These are phyloP conservation scores for Drosophila oshimai DNA, from an alignment of 1,140 invertebrate species.

Conservation along the genomic window DNA sequence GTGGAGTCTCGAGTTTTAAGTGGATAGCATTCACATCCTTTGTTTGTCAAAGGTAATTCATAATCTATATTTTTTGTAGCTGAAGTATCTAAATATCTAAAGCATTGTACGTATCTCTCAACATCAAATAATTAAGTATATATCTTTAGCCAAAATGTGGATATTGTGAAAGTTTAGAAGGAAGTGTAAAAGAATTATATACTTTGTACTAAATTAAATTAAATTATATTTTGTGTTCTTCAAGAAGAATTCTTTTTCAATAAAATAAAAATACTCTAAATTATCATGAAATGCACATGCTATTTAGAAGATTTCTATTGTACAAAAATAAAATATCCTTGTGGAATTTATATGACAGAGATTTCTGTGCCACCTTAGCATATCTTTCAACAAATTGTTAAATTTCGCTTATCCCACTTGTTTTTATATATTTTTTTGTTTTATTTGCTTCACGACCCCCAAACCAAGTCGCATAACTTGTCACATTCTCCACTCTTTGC, in stretches of 20 bases:
- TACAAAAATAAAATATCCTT: background rate
- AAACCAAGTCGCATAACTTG: slow-evolving; percentile 12
- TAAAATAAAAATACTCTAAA: no score
- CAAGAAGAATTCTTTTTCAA: background rate
- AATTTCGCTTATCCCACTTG: slow-evolving; percentile 4
- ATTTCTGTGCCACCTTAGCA: background rate
- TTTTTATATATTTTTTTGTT: no score
- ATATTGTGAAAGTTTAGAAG: no score
- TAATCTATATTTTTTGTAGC: slow-evolving; percentile 1
- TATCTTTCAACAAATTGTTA: slow-evolving; percentile 13
- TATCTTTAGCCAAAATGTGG: no score
- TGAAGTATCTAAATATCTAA: no score
- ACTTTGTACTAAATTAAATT: background rate
- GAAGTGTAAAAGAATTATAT: no score
- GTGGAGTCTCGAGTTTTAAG: background rate
- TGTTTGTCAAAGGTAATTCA: slow-evolving; percentile 27
- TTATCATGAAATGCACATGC: background rate
- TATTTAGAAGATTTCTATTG: background rate
- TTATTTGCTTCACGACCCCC: background rate
- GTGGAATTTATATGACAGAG: background rate
- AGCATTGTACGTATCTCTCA: no score
- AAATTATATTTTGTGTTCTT: no score
- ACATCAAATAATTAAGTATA: no score
- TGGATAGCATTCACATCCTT: background rate
- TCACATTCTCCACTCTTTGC: slow-evolving; percentile 32